Evolutionary conservation across 2,113 vertebrate genomes (phyloP).

Genomic region (Xenopus borealis): DNA sequence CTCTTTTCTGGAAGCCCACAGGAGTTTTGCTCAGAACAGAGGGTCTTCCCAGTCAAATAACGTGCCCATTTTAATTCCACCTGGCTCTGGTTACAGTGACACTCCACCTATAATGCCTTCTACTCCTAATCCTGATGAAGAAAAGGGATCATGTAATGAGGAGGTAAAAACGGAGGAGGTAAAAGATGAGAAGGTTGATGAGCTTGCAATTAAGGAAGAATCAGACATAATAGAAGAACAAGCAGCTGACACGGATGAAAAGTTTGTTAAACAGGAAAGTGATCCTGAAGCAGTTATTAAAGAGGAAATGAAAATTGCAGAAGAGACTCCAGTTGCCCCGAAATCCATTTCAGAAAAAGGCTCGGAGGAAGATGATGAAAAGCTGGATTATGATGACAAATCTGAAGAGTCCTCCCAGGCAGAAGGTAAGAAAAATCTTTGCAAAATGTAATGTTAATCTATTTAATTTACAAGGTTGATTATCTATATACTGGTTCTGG

Average conservation of each 20-base stretch:
- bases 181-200: slow-evolving; percentile 63
- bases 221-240: slow-evolving; percentile 57
- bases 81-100: slow-evolving; percentile 63
- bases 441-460: background rate
- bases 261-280: slow-evolving; percentile 55
- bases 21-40: slow-evolving; percentile 82
- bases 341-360: slow-evolving; percentile 85
- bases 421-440: slow-evolving; percentile 73
- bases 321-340: slow-evolving; percentile 65
- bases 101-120: slow-evolving; percentile 59
- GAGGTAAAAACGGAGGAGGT: slow-evolving; percentile 45
- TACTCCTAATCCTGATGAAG: slow-evolving; percentile 66
- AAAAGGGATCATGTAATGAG: slow-evolving; percentile 60
- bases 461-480: background rate
- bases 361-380: slow-evolving; percentile 89
- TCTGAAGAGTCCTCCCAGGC: slow-evolving; percentile 96
- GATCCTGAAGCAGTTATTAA: slow-evolving; percentile 59
- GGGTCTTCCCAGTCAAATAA: slow-evolving; percentile 52
- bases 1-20: slow-evolving; percentile 88
- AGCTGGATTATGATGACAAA: slow-evolving; percentile 93
- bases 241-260: slow-evolving; percentile 41
- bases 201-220: slow-evolving; percentile 61
- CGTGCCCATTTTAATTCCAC: slow-evolving; percentile 60
- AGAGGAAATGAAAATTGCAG: slow-evolving; percentile 66
- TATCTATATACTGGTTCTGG: background rate